Evolutionary conservation across 2,113 vertebrate species (phyloP).

Genomic region (Zeus faber): DNA sequence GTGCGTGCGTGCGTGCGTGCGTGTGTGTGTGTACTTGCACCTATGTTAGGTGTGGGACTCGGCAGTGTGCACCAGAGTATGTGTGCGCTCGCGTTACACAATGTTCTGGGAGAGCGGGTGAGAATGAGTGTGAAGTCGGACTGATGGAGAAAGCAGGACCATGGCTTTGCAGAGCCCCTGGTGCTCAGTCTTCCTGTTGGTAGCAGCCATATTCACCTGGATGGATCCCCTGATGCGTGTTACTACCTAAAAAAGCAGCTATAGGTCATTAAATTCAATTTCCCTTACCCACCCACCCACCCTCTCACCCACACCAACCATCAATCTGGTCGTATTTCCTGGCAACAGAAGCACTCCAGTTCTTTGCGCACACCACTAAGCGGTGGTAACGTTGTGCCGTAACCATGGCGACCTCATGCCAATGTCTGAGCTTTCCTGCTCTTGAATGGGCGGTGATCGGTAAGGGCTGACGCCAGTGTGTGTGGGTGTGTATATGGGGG

Average conservation of each 20-base stretch:
- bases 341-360: not conserved
- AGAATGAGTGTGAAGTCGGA: conserved; percentile 30
- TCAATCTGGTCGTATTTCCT: not conserved
- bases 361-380: not conserved
- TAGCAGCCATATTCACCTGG: conserved; percentile 20
- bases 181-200: not conserved
- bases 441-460: conserved; percentile 25
- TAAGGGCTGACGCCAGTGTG: conserved; percentile 15
- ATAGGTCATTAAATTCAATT: conserved; percentile 30
- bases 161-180: conserved; percentile 1
- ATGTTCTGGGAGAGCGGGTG: conserved; percentile 25
- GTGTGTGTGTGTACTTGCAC: conserved; percentile 12
- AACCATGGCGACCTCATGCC: conserved; percentile 25
- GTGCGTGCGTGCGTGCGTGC: conserved; percentile 14
- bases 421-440: conserved; percentile 31
- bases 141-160: conserved; percentile 9
- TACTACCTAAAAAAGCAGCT: conserved; percentile 23
- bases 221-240: conserved; percentile 8
- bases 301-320: not conserved
- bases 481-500: conserved; percentile 24
- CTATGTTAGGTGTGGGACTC: conserved; percentile 22
- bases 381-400: conserved; percentile 28
- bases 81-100: conserved; percentile 28
- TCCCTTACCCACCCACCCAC: not conserved
- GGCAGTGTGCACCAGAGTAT: conserved; percentile 8